Percentiles rank a stretch among this genome's conserved stretches.
phyloP scores from a whole-genome alignment of 1,140 invertebrate species.

The Trichoplusia ni region DNA sequence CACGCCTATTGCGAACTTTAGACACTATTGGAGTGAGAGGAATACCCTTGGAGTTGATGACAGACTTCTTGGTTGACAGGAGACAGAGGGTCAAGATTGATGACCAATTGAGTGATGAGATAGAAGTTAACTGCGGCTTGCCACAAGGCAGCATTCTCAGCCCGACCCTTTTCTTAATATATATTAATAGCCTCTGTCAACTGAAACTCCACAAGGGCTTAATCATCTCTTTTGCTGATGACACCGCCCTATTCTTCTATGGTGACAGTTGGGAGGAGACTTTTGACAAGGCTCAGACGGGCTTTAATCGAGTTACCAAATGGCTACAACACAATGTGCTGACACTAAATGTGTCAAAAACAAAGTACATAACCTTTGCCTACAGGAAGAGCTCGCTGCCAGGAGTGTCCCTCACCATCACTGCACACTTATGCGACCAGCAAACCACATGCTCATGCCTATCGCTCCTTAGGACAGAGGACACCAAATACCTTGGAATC shows the following conservation, averaged over 20 bases:
- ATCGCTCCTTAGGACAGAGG: background rate
- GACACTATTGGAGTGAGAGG: background rate
- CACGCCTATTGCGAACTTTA: background rate
- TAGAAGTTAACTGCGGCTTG: background rate
- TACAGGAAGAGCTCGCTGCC: background rate
- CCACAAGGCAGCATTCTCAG: background rate
- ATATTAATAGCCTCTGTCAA: background rate
- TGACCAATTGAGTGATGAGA: background rate
- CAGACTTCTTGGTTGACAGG: background rate
- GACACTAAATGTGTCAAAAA: background rate
- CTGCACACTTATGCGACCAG: background rate
- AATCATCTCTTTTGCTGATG: background rate
- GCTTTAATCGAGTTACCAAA: background rate
- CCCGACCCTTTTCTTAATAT: background rate
- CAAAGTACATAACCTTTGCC: background rate
- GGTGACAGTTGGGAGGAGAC: background rate
- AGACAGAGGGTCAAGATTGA: background rate
- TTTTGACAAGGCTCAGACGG: background rate
- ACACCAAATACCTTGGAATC: background rate
- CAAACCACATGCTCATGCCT: background rate
- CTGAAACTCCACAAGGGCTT: background rate
- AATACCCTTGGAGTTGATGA: background rate
- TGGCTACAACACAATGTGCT: background rate
- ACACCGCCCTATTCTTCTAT: background rate
- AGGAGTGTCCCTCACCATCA: background rate